Percentiles rank a stretch among this genome's conserved stretches.
These are phyloP conservation scores for Steatornis caripensis DNA, from an alignment of 2,113 vertebrate genomes.

Conservation along the genomic window DNA sequence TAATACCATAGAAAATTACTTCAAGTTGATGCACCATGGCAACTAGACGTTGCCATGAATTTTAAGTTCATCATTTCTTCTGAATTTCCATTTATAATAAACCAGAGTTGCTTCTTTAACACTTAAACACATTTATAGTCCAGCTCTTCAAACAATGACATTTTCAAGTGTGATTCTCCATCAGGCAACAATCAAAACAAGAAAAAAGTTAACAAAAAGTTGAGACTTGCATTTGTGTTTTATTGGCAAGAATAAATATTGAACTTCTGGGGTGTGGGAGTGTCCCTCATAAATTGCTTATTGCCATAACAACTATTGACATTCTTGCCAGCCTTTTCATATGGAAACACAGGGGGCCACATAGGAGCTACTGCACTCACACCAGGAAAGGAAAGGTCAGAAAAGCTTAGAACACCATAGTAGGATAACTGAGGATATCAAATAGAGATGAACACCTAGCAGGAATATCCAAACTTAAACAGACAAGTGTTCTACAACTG, in stretches of 20 bases:
- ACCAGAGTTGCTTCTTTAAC: not conserved
- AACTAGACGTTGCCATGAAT: slow-evolving; percentile 38
- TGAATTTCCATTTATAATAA: slow-evolving; percentile 39
- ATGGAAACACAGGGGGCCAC: fast-evolving
- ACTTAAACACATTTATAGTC: not conserved
- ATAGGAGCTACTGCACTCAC: not conserved
- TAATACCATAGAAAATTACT: not conserved
- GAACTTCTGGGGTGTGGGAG: not conserved
- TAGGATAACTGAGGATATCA: not conserved
- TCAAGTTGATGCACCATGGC: slow-evolving; percentile 25
- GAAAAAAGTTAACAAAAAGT: not conserved
- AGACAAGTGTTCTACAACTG: not conserved
- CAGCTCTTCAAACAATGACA: not conserved
- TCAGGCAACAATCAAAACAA: not conserved
- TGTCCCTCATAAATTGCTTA: not conserved
- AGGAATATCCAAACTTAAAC: not conserved
- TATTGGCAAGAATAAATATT: not conserved
- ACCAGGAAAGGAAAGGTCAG: not conserved
- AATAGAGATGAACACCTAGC: not conserved
- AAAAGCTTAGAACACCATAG: not conserved
- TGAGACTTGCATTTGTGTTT: not conserved
- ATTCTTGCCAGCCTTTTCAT: not conserved
- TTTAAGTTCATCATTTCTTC: not conserved
- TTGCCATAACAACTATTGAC: not conserved
- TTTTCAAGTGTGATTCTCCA: not conserved